Percentiles rank a stretch among this genome's conserved stretches.
Evolutionary conservation across 2,113 vertebrate species (phyloP).

Genomic region (Girardinichthys multiradiatus): DNA sequence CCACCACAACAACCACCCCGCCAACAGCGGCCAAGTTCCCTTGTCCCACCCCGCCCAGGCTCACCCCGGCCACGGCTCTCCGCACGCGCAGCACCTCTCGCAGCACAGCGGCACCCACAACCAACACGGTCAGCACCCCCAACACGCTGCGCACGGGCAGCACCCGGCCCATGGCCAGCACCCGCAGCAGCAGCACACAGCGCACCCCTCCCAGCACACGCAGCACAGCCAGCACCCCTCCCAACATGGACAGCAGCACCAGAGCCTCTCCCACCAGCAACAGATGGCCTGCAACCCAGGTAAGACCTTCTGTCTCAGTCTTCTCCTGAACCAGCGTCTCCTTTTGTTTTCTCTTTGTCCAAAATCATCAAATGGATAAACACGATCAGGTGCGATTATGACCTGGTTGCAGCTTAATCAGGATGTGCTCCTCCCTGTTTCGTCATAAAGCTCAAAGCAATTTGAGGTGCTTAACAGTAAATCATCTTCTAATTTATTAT

Average conservation of each 20-base stretch:
- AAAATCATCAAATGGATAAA: constrained; percentile 23
- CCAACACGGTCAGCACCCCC: constrained; percentile 68
- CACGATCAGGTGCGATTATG: neutral
- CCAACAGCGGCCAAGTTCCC: constrained; percentile 85
- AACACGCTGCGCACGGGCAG: constrained; percentile 68
- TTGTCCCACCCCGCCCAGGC: constrained; percentile 84
- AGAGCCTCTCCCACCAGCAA: constrained; percentile 86
- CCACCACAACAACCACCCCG: constrained; percentile 84
- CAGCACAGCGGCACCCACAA: constrained; percentile 70
- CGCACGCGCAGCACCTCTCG: constrained; percentile 80
- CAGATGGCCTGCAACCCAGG: constrained; percentile 90
- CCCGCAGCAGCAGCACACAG: constrained; percentile 73
- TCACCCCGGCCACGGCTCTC: constrained; percentile 79
- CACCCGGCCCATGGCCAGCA: constrained; percentile 74
- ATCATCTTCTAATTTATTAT: constrained; percentile 65
- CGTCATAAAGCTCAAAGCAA: constrained; percentile 31
- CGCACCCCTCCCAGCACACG: constrained; percentile 76
- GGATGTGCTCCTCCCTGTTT: constrained; percentile 35
- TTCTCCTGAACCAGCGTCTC: neutral
- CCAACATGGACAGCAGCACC: constrained; percentile 83
- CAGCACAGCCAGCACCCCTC: constrained; percentile 79
- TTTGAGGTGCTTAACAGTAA: constrained; percentile 48
- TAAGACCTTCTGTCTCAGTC: constrained; percentile 72
- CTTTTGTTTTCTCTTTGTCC: constrained; percentile 19
- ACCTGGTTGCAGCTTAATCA: constrained; percentile 20